phyloP scores from a whole-genome alignment of 92 coral and sea anemone genomes.

The Siderastrea siderea region DNA sequence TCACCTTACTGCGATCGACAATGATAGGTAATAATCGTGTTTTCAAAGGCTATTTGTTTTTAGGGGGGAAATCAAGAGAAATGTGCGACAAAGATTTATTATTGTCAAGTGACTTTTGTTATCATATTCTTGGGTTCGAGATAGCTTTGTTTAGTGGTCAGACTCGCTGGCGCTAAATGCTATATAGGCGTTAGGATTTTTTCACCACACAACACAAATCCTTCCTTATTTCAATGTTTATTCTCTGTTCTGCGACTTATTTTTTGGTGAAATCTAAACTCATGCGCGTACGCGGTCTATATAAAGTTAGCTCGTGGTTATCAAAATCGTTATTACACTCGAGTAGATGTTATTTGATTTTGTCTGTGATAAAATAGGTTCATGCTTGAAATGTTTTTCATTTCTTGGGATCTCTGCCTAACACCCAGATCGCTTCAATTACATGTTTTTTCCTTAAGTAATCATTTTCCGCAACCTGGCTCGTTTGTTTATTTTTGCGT shows the following conservation, averaged over 20 bases:
- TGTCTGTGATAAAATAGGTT: constrained; percentile 4
- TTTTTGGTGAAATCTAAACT: constrained; percentile 1
- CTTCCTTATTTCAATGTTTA: background rate
- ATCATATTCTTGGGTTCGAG: background rate
- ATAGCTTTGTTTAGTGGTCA: background rate
- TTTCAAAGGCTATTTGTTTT: background rate
- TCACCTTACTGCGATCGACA: background rate
- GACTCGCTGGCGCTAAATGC: constrained; percentile 7
- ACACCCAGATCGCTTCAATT: background rate
- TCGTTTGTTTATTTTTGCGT: background rate
- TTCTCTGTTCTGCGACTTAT: background rate
- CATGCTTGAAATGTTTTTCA: constrained; percentile 29
- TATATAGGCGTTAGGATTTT: background rate
- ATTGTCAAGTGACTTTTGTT: background rate
- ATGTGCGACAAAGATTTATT: background rate
- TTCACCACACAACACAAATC: background rate
- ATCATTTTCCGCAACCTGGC: background rate
- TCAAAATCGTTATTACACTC: constrained; percentile 9
- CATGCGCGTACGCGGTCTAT: background rate
- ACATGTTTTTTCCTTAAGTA: background rate
- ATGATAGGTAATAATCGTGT: background rate
- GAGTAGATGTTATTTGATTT: constrained; percentile 24
- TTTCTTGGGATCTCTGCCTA: constrained; percentile 1
- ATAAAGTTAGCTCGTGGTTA: constrained; percentile 2
- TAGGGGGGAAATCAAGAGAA: background rate